Base-by-base conservation (phyloP, 2,797 vertebrate genomes). In the Hafferia zeledoni region DNA sequence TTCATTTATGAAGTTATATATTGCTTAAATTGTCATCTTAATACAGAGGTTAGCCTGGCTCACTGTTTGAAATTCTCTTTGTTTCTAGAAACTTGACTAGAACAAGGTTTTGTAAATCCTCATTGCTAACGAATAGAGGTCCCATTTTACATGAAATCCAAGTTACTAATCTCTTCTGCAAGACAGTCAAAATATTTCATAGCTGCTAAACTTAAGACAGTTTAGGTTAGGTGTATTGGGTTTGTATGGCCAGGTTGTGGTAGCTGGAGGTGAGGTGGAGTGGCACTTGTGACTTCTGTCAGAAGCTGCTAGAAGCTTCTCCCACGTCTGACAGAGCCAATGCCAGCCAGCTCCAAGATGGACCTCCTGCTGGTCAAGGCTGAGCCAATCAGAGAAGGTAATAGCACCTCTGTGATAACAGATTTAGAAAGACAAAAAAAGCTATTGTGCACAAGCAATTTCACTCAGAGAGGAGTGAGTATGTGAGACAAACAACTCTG, bases 391-490 rank as follows among this genome's bases (percentile, higher is more conserved):
- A 61, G 25, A 43, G 10, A n/a, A 49, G 18, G 16, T 6, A 27
- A 11, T 11, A 53, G 6, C 3, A 8, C 17, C 69, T 44, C 67
- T 50, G 9, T 25, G n/a, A 13, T 52, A 33, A 33, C 5, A 33
- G 5, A 33, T 25, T 25, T 24, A 52, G n/a, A 10, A 24, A 50
- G 18, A 5, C 2, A 19, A 56, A 35, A 23, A 7, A 46, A 33
- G 1, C 3, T 44, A 20, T 7, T 44, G 2, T 2, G 2, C n/a
- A 46, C 37, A 15, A 24, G 28, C 9, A 39, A 24, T 25, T 72
- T 16, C 0, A 0, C 9, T 72, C 24, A 52, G n/a, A 52, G 9
- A 17, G 13, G 18, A 57, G 28, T 30, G 28, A n/a, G 19, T n/a
- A 30, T 44, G 6, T 24, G 16, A 37, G n/a, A 52, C 8, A 12